Conservation (phyloP, 2,797 vertebrate genomes). For the Argentina silus region DNA sequence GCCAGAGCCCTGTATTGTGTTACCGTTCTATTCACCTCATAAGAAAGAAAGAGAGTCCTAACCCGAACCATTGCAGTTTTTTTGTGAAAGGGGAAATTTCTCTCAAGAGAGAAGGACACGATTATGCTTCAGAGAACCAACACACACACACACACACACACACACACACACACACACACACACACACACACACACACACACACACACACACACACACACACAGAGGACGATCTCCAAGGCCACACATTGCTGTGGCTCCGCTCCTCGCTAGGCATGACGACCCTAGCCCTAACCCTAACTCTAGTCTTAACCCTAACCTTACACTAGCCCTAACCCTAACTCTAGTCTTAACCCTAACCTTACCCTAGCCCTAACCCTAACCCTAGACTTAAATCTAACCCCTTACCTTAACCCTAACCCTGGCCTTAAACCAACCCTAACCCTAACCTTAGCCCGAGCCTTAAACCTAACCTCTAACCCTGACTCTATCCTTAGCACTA, state of each 20-base stretch:
- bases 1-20: constrained; percentile 8
- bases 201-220: neutral
- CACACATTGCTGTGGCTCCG: constrained; percentile 12
- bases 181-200: neutral
- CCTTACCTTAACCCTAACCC: too few relatives aligned
- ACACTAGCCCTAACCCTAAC: too few relatives aligned
- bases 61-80: constrained; percentile 38
- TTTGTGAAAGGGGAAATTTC: constrained; percentile 70
- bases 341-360: too few relatives aligned
- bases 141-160: neutral
- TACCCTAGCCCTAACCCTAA: too few relatives aligned
- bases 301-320: too few relatives aligned
- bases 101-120: constrained; percentile 72
- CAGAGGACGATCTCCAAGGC: constrained; percentile 16
- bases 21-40: constrained; percentile 10
- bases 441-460: too few relatives aligned
- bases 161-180: neutral
- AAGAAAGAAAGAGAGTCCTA: constrained; percentile 50
- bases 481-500: too few relatives aligned
- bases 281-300: too few relatives aligned
- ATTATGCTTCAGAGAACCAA: constrained; percentile 66
- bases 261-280: constrained; percentile 10
- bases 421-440: too few relatives aligned
- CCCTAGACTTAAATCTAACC: too few relatives aligned
- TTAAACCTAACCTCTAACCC: too few relatives aligned